Evolutionary conservation across 1,140 invertebrate genomes (phyloP), one percentile per base, ranked within the genome.

Genomic region (Lanistes nyassanus): DNA sequence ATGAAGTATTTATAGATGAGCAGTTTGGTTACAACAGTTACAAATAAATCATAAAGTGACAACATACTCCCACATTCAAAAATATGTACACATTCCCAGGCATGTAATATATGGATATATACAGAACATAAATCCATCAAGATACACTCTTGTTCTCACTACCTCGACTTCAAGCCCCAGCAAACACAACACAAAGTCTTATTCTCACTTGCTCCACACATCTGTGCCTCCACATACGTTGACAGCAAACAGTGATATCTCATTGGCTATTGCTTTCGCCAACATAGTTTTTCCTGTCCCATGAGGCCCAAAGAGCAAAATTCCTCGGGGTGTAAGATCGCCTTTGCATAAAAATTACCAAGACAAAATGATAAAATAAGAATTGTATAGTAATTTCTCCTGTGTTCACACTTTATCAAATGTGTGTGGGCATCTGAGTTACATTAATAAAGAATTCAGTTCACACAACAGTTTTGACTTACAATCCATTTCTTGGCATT

Each of bases 231-330:
- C 78, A 55, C 70, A 78, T 2, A 87, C 66, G 53, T 60, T 71
- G 0, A 78, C 64, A 6, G 82, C 74, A 77, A 80, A 47, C 3
- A 81, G 58, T 13, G 77, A 64, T 23, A 80, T 62, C 65, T 84
- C 76, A 60, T 78, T 80, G 11, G 65, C 76, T 29, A 84, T 67
- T 36, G 85, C 83, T 60, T 80, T 91, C 6, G 98, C 97, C 94
- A 99, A 98, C 79, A 99, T 89, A 0, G 98, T 99, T 90, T 99
- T 99, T 83, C 98, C 98, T 36, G 98, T 99, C 80, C 98, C 98
- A 60, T 97, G 96, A 6, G 97, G 97, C 0, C 98, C 98, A 90
- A 92, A 99, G 0, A 99, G 88, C n/a, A 99, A 90, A 83, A 99
- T 97, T 53, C 92, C 92, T 60, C 75, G 68, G 0, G 85, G 84